Conservation (phyloP, 2,113 vertebrate species). For the Aramus guarauna region DNA sequence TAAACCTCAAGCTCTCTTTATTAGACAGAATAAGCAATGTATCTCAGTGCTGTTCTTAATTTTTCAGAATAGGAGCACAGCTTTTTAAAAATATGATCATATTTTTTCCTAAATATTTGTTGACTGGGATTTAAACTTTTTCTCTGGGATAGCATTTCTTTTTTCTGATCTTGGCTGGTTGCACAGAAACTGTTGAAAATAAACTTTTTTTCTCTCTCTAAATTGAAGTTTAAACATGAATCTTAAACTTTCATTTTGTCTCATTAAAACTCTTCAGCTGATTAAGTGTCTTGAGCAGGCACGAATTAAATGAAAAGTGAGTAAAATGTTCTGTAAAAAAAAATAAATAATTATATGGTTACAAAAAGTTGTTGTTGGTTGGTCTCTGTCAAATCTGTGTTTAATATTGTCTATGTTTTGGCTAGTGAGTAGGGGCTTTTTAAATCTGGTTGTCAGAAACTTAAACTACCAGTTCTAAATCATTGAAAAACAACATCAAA, state of each 20-base stretch:
- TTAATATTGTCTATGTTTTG: not conserved
- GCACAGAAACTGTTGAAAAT: not conserved
- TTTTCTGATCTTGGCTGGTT: not conserved
- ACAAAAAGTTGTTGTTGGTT: not conserved
- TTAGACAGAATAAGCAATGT: not conserved
- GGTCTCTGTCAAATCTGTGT: not conserved
- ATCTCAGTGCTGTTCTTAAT: not conserved
- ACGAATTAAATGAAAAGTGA: not conserved
- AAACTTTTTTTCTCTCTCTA: not conserved
- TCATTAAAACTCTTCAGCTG: not conserved
- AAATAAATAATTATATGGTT: too few species aligned
- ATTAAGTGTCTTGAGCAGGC: not conserved
- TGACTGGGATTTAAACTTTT: not conserved
- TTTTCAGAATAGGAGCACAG: not conserved
- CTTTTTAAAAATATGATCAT: not conserved
- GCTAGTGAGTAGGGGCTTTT: not conserved
- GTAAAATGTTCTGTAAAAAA: not conserved
- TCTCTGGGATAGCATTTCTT: not conserved
- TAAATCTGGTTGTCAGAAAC: not conserved
- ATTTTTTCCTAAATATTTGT: not conserved
- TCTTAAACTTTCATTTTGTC: not conserved
- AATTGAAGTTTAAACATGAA: not conserved
- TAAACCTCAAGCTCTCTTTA: not conserved
- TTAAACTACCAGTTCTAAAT: not conserved
- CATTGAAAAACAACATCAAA: not conserved